Conservation (phyloP, 1,140 invertebrate genomes). For the Eupristina koningsbergeri region DNA sequence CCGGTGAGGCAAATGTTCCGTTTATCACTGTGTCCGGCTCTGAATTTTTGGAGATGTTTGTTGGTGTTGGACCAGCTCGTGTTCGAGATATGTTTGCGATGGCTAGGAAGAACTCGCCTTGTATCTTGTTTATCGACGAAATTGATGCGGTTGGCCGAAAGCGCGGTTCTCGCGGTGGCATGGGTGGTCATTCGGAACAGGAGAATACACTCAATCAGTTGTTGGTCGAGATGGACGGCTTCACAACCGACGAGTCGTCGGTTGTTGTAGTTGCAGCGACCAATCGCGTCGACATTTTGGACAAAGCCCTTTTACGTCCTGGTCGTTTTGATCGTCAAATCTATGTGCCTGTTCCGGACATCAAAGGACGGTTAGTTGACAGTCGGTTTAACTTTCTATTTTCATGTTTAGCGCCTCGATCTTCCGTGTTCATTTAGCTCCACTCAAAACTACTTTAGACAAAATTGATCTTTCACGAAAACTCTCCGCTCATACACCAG, state of each 20-base stretch:
- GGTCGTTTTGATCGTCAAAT: constrained; percentile 99
- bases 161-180: constrained; percentile 90
- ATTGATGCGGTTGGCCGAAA: constrained; percentile 99
- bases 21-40: constrained; percentile 98
- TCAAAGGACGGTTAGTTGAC: no score
- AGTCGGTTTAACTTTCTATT: no score
- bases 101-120: constrained; percentile 98
- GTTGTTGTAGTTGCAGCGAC: constrained; percentile 99
- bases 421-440: constrained; percentile 91
- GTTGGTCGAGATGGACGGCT: constrained; percentile 99
- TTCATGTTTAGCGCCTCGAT: constrained; percentile 91
- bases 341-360: constrained; percentile 97
- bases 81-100: constrained; percentile 98
- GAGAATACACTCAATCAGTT: constrained; percentile 99
- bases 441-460: constrained; percentile 91
- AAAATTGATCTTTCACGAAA: constrained; percentile 92
- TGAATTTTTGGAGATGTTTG: constrained; percentile 99
- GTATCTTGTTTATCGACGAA: constrained; percentile 99
- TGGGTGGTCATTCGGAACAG: constrained; percentile 98
- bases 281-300: constrained; percentile 97
- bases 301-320: constrained; percentile 95
- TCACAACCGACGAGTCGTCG: constrained; percentile 84
- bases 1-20: constrained; percentile 98
- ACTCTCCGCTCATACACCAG: constrained; percentile 95
- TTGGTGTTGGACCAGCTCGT: constrained; percentile 98